Base-by-base conservation (phyloP, 1,140 invertebrate species). In the Olivierus martensii region DNA sequence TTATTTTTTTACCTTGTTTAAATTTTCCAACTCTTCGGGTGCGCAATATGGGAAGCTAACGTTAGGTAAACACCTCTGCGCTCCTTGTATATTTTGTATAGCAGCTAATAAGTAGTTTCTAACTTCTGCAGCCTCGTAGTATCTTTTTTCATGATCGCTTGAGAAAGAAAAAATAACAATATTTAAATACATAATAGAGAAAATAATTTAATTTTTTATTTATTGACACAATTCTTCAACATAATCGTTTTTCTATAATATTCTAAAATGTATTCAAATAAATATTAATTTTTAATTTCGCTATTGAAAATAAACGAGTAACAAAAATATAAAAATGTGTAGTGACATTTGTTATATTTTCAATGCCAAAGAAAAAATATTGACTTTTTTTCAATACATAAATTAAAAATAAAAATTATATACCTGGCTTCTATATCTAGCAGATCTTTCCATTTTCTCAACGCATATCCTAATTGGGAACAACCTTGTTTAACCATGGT, bases 11-110 rank as follows among this genome's bases (percentile, higher is more conserved):
- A 72, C 71, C 62, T 70, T 70, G 28, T 72, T 61, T 14, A 80
- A 62, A 0, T 72, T 73, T 3, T 64, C 61, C 7, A 80, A 68
- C 63, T 80, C 78, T 46, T 70, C 66, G 17, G 68, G 63, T n/a
- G 72, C 74, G 53, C 75, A 79, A 61, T 80, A 79, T 0, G 78
- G 78, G 55, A 80, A 79, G 53, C 73, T 62, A 11, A 79, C 75
- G n/a, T 72, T 70, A 7, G 68, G 69, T 21, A 80, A 65, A 61
- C 77, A 76, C 5, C 70, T 57, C 49, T 79, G 75, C 21, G 76
- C 75, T 18, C 67, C 71, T 48, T 70, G 66, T 11, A 80, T 66
- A 63, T 77, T 77, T 56, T 77, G 72, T 7, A 66, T 69, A 0
- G 77, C 76, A 44, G 76, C 74, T 5, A 79, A 69, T 12, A 80